Percentiles rank a stretch among this genome's conserved stretches.
Conservation (phyloP, 1,140 invertebrate genomes). For the Forficula auricularia region DNA sequence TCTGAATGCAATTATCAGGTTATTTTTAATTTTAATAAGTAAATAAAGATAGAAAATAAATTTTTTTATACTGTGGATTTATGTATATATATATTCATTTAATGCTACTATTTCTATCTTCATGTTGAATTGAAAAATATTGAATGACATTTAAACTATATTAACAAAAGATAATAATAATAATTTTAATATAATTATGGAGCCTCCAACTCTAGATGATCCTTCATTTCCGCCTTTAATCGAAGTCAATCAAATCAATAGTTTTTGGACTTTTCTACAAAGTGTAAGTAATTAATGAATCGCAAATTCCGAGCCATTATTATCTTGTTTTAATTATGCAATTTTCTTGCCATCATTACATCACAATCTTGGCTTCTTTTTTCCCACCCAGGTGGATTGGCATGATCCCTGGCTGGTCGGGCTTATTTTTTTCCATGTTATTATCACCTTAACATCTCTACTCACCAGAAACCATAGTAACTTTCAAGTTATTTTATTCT, state of each 20-base stretch:
- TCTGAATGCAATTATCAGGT: too few relatives aligned
- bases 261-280: conserved; percentile 26
- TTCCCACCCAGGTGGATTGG: conserved; percentile 58
- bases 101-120: too few relatives aligned
- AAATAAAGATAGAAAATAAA: too few relatives aligned
- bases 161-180: neutral
- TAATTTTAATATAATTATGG: neutral
- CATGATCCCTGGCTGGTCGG: conserved; percentile 67
- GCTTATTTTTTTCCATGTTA: conserved; percentile 52
- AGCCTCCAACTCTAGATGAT: neutral
- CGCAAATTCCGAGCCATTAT: neutral
- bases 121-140: too few relatives aligned
- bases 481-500: conserved; percentile 67
- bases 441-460: conserved; percentile 56
- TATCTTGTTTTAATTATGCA: neutral
- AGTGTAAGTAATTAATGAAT: conserved; percentile 20
- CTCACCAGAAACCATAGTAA: conserved; percentile 69
- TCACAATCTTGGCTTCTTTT: conserved; percentile 20
- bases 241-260: conserved; percentile 21
- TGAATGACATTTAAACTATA: neutral
- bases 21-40: too few relatives aligned
- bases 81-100: too few relatives aligned
- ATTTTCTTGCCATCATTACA: neutral
- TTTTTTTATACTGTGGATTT: too few relatives aligned
- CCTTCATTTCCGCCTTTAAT: conserved; percentile 14